phyloP scores from a whole-genome alignment of 2,888 invertebrate genomes.

The Drosophila bunnanda region DNA sequence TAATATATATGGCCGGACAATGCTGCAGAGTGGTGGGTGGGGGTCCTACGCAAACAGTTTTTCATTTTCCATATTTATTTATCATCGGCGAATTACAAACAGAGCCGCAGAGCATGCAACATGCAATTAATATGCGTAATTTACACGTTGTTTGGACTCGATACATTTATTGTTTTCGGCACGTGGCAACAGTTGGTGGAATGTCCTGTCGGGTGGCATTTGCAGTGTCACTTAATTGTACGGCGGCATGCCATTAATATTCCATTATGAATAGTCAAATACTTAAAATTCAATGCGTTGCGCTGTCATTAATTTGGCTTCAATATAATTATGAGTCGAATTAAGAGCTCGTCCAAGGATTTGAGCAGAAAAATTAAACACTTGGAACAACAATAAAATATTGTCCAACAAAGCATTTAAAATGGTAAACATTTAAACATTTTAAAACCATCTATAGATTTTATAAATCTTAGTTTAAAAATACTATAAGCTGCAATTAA shows the following conservation, averaged over 20 bases:
- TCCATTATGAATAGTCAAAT: conserved; percentile 12
- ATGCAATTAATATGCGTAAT: conserved; percentile 63
- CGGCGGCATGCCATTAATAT: neutral
- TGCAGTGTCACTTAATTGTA: conserved; percentile 5
- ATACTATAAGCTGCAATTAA: neutral
- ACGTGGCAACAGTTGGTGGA: conserved; percentile 28
- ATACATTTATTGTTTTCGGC: conserved; percentile 40
- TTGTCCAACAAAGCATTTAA: neutral
- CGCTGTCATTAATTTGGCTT: conserved; percentile 1
- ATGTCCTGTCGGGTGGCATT: conserved; percentile 5
- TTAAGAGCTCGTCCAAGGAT: neutral
- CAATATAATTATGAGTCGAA: neutral
- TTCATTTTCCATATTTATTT: conserved; percentile 40
- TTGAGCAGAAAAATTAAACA: neutral
- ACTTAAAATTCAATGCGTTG: conserved; percentile 7
- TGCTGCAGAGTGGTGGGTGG: neutral
- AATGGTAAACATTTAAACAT: neutral
- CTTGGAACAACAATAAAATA: neutral
- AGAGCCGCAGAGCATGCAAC: conserved; percentile 43
- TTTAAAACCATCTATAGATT: neutral
- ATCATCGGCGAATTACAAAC: conserved; percentile 34
- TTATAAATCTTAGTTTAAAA: neutral
- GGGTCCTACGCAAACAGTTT: conserved; percentile 18
- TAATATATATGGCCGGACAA: conserved; percentile 9
- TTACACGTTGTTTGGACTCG: conserved; percentile 46